Conservation (phyloP, 2,797 vertebrate genomes). For the Smutsia temminckii region DNA sequence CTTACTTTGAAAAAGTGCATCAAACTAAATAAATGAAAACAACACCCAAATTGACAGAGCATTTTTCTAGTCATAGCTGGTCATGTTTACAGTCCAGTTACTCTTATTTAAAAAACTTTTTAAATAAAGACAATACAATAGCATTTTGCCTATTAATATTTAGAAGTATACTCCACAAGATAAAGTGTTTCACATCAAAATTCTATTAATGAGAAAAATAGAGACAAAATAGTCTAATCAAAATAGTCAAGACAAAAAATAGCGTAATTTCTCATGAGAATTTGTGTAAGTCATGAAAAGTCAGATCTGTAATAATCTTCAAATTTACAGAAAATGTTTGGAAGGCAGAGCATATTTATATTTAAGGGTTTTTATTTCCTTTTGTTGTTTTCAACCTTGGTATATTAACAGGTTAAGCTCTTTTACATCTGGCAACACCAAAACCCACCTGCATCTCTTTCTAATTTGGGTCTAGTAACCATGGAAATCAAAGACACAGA, state of each 20-base stretch:
- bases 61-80: neutral
- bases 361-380: slow-evolving; percentile 31
- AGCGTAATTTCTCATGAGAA: slow-evolving; percentile 53
- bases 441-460: slow-evolving; percentile 5
- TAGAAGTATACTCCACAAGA: neutral
- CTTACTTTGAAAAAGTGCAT: slow-evolving; percentile 42
- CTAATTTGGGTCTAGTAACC: neutral
- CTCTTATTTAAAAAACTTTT: neutral
- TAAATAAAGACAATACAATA: neutral
- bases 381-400: slow-evolving; percentile 16
- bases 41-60: neutral
- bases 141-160: slow-evolving; percentile 12
- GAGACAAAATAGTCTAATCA: neutral
- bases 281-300: neutral
- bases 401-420: slow-evolving; percentile 39
- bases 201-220: neutral
- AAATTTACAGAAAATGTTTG: slow-evolving; percentile 23
- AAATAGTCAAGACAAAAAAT: neutral
- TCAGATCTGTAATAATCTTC: slow-evolving; percentile 29
- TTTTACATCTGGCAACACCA: neutral
- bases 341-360: neutral
- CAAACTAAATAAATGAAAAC: slow-evolving; percentile 46
- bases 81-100: neutral
- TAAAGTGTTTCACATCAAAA: slow-evolving; percentile 53
- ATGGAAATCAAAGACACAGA: slow-evolving; percentile 37